Evolutionary conservation across 2,797 vertebrate species (phyloP), one percentile per base, ranked within the genome.

Genomic region (Liparis tanakae): DNA sequence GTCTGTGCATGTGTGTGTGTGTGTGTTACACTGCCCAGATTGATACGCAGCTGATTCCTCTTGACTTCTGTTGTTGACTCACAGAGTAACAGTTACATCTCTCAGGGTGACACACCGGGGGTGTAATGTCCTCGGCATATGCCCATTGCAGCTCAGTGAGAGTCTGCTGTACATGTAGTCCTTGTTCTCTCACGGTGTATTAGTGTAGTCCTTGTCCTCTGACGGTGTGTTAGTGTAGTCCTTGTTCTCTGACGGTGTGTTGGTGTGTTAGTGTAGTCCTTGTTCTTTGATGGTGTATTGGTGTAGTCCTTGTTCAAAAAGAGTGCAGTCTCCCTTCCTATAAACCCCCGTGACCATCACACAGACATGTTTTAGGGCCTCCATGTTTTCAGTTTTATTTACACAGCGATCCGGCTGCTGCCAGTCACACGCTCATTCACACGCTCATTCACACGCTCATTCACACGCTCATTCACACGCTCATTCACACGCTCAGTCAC

Each of bases 351-450:
- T 44, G 41, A 48, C 43, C 58, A 33, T 62, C 46, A 62, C 5
- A 36, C 48, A 6, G 22, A 61, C 53, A 22, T 61, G 46, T 61
- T 33, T 60, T 10, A 41, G 37, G 22, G 36, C 22, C 41, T 37
- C 20, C 58, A 50, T 25, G 58, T 12, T 61, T 61, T 53, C 8
- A 64, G 34, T 57, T 57, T 64, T 18, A 37, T 56, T 46, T 37
- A 36, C 39, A 56, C 59, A 55, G 68, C 0, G 4, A 15, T 22
- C 18, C 68, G 53, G 17, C 46, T 10, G 7, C 34, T 33, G 34
- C 51, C 20, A 71, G 48, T 56, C 2, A 54, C 37, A 55, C 1
- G 1, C 58, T 43, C 53, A n/a, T n/a, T n/a, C n/a, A n/a, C n/a
- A n/a, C n/a, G n/a, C n/a, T n/a, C n/a, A n/a, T n/a, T n/a, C n/a